Base-by-base conservation (phyloP, 2,113 vertebrate species). In the Tonatia bakeri region DNA sequence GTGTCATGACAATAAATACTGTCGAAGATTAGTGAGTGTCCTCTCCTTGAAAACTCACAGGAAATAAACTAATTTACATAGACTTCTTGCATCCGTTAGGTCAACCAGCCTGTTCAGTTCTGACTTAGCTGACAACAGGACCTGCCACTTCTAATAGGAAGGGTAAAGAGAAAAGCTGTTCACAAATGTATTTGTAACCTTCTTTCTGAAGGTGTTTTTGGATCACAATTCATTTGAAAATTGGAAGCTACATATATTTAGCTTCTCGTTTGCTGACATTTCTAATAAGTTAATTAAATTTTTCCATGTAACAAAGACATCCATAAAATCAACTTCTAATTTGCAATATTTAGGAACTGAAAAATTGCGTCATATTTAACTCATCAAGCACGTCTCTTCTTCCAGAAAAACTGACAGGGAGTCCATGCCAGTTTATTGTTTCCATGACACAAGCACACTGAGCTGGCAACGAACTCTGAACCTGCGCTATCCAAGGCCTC, bases 241-340 rank as follows among this genome's bases (percentile, higher is more conserved):
- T 47, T 54, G 15, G 61, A 61, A 45, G 64, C 24, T 45, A 93
- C 4, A 16, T 38, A 56, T 54, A 90, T 38, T 38, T 80, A 80
- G 36, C 36, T 79, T 86, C 61, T 95, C 75, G 69, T 36, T 40
- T 61, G 75, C 28, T 22, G 50, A 87, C 76, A 91, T 77, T 94
- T 77, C 69, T 83, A 87, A 91, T 20, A 94, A 20, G 75, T 1
- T 87, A 89, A 64, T 89, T 83, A 91, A 80, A 19, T 82, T 36
- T 83, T 52, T 59, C 69, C 59, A 76, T 9, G 33, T 73, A 56
- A 90, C 26, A 90, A 90, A 93, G 67, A 54, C 33, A 87, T 31
- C 81, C 67, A 64, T 80, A 93, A 86, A 85, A 80, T 19, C 73
- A 65, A 86, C 40, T 73, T 96, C 67, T 86, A 69, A 76, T 69